Base-by-base conservation (phyloP, 2,888 invertebrate species). In the Synanthedon tipuliformis region DNA sequence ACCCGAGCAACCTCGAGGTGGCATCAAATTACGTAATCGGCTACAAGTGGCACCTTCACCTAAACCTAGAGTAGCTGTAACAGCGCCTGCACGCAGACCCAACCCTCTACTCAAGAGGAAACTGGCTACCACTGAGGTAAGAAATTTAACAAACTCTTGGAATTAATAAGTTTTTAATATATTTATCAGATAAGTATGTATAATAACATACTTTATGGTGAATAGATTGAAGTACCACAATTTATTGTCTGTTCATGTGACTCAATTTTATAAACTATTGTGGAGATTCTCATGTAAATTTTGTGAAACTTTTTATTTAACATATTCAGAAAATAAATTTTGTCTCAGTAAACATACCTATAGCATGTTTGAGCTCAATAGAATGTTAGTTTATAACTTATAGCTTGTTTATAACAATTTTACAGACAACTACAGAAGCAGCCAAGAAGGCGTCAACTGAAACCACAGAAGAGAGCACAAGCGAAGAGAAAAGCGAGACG, bases 51-150 rank as follows among this genome's bases (percentile, higher is more conserved):
- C 84, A 3, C 83, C 88, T 0, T 78, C 81, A 0, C 79, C 83
- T 1, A 83, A 81, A 53, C 88, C 89, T 0, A 83, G 88, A 50
- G 84, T 87, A 40, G 75, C 89, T 2, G 86, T 77, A 12, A 84
- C 90, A 1, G 79, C 88, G n/a, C 85, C 88, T 0, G 63, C 75
- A 1, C 80, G 90, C 7, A 76, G 90, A 10, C 78, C 86, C 15
- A 90, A 90, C 69, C 90, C 90, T 1, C 75, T 90, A 13, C 66
- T 90, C 18, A 86, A 85, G 59, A 85, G 89, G 60, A 88, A 89
- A 63, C 75, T 80, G 58, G 79, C 78, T 54, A 77, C 86, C 56
- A 78, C 85, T 53, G 87, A 87, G 77, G 87, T 85, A 66, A 61
- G 13, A n/a, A 50, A 8, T 10, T 34, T 34, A 34, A 27, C 27